Evolutionary conservation across 2,113 vertebrate genomes (phyloP), one percentile per base, ranked within the genome.

Genomic region (Pterocles orientalis): DNA sequence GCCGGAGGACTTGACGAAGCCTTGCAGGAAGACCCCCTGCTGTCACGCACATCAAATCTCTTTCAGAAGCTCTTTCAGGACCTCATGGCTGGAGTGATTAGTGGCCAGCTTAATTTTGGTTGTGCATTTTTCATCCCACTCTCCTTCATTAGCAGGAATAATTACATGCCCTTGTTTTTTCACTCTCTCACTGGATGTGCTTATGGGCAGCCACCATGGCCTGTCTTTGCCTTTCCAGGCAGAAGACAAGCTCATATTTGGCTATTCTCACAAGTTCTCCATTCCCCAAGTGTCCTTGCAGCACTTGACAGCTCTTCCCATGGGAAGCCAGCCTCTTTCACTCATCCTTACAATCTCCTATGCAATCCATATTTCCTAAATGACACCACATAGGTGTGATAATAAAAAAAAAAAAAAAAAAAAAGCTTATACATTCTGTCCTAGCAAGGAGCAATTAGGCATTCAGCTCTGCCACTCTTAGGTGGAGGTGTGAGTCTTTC

Each of bases 41-140:
- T 50, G 25, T 48, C 69, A 50, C n/a, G 57, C 26, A 34, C 7
- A 77, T 19, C 26, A 62, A 94, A 71, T 86, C 69, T 14, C 53
- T 64, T 87, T 92, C 65, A 82, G 73, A 89, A 68, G 29, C 33
- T 71, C 28, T 86, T 92, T 80, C 43, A 75, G 24, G 21, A 87
- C 26, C n/a, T 72, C 39, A 45, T 24, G 71, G 20, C 24, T 87
- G 31, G 13, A 79, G 50, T 64, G 39, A 69, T 82, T 79, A 90
- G 34, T 2, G 2, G 14, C 29, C 48, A 88, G 28, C 29, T 39
- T 88, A 48, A 68, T 94, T 81, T 86, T 75, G 21, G 10, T 76
- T 65, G 33, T 23, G 7, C 6, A 17, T 86, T 75, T 88, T 92
- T 81, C 72, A 69, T 78, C 25, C 24, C 14, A 14, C 5, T 61